phyloP scores from a whole-genome alignment of 1,140 invertebrate species.

The Drosophila elegans region DNA sequence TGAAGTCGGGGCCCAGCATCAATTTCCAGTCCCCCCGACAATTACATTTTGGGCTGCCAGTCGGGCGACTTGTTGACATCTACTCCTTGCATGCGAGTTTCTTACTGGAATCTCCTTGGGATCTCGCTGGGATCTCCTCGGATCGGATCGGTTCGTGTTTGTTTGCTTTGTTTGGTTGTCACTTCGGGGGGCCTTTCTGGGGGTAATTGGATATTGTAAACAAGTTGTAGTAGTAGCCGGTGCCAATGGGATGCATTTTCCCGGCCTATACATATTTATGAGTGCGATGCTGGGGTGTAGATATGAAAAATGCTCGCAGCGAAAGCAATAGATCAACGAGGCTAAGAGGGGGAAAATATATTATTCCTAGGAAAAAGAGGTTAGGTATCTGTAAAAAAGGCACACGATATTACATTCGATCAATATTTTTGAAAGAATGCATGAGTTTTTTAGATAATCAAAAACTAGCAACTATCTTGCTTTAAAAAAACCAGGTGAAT shows the following conservation, averaged over 20 bases:
- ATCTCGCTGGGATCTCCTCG: conserved; percentile 27
- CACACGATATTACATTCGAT: conserved; percentile 22
- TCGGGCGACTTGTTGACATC: conserved; percentile 78
- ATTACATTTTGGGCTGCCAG: conserved; percentile 76
- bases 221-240: conserved; percentile 62
- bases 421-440: neutral
- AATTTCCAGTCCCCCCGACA: conserved; percentile 46
- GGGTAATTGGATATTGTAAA: conserved; percentile 81
- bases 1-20: conserved; percentile 60
- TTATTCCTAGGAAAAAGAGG: neutral
- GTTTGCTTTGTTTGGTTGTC: conserved; percentile 43
- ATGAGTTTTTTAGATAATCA: neutral
- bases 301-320: conserved; percentile 63
- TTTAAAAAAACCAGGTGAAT: conserved; percentile 7
- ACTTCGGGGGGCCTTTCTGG: conserved; percentile 61
- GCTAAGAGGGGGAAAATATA: no score
- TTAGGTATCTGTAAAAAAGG: conserved; percentile 6
- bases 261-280: conserved; percentile 47
- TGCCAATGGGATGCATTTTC: conserved; percentile 36
- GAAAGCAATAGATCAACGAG: conserved; percentile 56
- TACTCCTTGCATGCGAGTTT: conserved; percentile 44
- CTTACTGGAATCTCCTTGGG: conserved; percentile 21
- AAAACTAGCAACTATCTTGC: conserved; percentile 7
- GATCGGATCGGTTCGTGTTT: conserved; percentile 36
- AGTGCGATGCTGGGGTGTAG: conserved; percentile 56